These are phyloP conservation scores for Procambarus clarkii DNA, from an alignment of 1,140 invertebrate species.

Conservation along the genomic window DNA sequence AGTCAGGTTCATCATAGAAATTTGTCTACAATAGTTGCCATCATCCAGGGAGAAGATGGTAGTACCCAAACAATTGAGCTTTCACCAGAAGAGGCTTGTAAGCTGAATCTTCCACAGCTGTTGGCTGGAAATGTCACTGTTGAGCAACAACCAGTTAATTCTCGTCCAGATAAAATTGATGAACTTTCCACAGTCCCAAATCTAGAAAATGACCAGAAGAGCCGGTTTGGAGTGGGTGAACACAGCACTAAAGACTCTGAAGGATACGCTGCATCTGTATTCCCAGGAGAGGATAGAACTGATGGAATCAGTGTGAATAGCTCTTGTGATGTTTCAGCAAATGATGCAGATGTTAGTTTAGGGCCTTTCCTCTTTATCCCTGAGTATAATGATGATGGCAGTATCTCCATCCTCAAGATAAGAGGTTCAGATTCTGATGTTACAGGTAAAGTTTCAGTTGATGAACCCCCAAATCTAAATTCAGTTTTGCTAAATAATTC, in stretches of 20 bases:
- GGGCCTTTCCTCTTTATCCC: conserved; percentile 49
- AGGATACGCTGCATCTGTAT: neutral
- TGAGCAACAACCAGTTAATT: conserved; percentile 1
- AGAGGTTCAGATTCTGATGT: conserved; percentile 27
- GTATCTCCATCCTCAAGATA: conserved; percentile 40
- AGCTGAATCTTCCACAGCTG: neutral
- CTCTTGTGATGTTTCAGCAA: neutral
- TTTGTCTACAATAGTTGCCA: conserved; percentile 30
- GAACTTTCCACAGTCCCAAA: neutral
- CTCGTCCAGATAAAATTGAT: neutral
- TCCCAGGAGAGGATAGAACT: neutral
- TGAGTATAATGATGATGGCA: conserved; percentile 53
- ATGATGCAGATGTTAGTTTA: conserved; percentile 29
- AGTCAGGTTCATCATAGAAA: neutral
- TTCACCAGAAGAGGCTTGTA: conserved; percentile 41
- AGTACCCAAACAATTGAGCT: conserved; percentile 44
- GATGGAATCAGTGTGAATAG: neutral
- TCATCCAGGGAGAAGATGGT: conserved; percentile 55
- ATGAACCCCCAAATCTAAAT: neutral
- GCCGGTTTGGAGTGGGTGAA: neutral
- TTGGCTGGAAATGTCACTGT: neutral
- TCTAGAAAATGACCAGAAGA: neutral
- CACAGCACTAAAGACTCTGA: neutral
- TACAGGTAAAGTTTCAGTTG: neutral
- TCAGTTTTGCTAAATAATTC: neutral